Evolutionary conservation across 2,797 vertebrate genomes (phyloP).

Genomic region (Muraenolepis orangiensis): DNA sequence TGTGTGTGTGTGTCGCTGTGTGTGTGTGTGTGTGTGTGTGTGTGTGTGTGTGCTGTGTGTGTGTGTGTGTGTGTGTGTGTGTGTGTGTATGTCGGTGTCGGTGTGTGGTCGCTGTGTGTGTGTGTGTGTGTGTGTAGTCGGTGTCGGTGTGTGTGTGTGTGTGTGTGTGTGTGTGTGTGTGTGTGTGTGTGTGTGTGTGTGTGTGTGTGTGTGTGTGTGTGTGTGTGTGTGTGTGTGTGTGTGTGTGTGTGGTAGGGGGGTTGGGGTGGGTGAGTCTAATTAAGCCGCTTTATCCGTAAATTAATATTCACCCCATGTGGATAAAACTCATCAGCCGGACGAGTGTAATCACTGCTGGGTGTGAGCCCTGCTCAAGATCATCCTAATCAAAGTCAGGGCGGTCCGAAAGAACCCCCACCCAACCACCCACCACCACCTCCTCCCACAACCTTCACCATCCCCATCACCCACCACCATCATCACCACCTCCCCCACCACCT

Average conservation of each 20-base stretch:
- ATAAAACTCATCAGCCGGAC: conserved; percentile 30
- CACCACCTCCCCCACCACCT: neutral
- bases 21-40: neutral
- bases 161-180: neutral
- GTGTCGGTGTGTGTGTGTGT: too few species aligned
- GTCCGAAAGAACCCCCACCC: neutral
- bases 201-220: neutral
- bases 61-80: neutral
- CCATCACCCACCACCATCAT: neutral
- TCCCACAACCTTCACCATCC: too few species aligned
- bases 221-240: too few species aligned
- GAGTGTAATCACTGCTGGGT: conserved; percentile 29
- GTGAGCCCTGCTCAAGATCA: conserved; percentile 35
- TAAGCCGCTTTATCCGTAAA: conserved; percentile 42
- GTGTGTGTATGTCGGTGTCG: neutral
- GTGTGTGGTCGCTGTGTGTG: neutral
- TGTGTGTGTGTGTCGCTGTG: neutral
- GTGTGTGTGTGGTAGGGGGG: conserved; percentile 13
- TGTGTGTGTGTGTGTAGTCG: neutral
- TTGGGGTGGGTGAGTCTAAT: conserved; percentile 36
- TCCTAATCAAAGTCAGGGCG: neutral
- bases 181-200: neutral
- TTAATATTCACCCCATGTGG: conserved; percentile 46
- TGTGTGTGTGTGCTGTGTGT: too few species aligned
- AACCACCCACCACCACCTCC: conserved; percentile 18